Evolutionary conservation across 2,888 invertebrate genomes (phyloP).

Genomic region (Trachelus stipa): DNA sequence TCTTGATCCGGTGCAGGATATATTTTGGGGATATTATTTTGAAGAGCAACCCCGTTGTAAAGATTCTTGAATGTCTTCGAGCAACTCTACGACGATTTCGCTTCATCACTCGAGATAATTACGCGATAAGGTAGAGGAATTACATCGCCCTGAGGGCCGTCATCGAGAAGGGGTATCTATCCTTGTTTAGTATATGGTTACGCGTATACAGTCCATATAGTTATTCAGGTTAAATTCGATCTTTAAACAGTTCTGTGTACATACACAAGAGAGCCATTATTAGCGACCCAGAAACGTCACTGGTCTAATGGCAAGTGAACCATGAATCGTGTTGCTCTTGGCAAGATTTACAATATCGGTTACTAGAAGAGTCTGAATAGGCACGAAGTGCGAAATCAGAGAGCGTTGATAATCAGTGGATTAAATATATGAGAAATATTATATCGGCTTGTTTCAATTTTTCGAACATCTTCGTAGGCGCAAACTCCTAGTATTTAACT

Average conservation of each 20-base stretch:
- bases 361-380: not conserved
- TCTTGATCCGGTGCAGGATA: too few species aligned
- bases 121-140: too few species aligned
- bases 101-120: constrained; percentile 3
- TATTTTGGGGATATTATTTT: too few species aligned
- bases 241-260: not conserved
- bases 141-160: too few species aligned
- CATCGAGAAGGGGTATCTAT: too few species aligned
- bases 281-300: not conserved
- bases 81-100: too few species aligned
- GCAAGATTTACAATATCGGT: not conserved
- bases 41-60: too few species aligned
- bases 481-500: constrained; percentile 11
- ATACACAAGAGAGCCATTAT: not conserved
- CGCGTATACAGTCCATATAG: too few species aligned
- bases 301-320: not conserved
- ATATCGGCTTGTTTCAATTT: not conserved
- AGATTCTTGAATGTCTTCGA: too few species aligned
- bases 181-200: too few species aligned
- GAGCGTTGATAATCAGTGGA: not conserved
- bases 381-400: not conserved
- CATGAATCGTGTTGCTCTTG: not conserved
- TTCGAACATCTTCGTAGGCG: not conserved
- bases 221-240: not conserved
- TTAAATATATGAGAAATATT: not conserved